These are phyloP conservation scores for Noctua janthe DNA, from an alignment of 2,888 invertebrate species.

Conservation along the genomic window DNA sequence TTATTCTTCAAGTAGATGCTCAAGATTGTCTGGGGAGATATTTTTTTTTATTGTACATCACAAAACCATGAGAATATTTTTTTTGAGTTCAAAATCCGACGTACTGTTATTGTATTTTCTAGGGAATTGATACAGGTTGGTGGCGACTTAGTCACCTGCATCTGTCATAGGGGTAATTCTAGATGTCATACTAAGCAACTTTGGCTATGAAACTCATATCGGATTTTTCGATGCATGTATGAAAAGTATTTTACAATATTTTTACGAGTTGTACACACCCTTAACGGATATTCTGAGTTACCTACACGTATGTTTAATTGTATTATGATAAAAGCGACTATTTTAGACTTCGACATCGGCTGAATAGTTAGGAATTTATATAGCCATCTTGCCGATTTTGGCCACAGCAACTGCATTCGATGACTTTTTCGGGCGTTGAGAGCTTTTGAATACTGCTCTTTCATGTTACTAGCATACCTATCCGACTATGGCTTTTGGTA, in stretches of 20 bases:
- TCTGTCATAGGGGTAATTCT: background rate
- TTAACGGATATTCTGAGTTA: no score
- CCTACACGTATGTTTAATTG: no score
- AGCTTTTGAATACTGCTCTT: background rate
- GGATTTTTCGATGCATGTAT: no score
- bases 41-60: background rate
- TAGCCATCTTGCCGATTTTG: background rate
- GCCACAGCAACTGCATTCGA: background rate
- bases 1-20: background rate
- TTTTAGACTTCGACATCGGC: background rate
- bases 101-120: background rate
- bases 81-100: background rate
- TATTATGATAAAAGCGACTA: no score
- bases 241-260: no score
- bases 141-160: background rate
- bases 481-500: background rate
- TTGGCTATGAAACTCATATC: no score
- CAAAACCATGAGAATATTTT: background rate
- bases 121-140: background rate
- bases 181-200: no score
- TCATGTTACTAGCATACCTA: background rate
- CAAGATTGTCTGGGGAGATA: background rate
- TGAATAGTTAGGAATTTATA: background rate
- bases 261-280: no score
- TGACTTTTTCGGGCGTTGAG: background rate